phyloP scores from a whole-genome alignment of 64 coral and sea anemone genomes.

The Montipora sp. region DNA sequence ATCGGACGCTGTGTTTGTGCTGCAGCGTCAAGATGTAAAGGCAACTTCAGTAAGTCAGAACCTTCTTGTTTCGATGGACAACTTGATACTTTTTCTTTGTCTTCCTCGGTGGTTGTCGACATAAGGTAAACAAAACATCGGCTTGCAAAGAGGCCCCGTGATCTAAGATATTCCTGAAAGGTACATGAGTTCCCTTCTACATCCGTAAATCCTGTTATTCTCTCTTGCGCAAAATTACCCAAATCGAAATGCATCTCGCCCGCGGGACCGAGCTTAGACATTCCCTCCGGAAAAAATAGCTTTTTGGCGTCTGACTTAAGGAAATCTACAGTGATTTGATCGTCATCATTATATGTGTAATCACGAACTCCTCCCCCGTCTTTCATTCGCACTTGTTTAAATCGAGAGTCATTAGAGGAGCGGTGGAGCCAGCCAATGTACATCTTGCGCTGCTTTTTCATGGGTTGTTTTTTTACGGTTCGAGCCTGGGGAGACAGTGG shows the following conservation, averaged over 20 bases:
- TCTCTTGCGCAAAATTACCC: constrained; percentile 58
- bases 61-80: no score
- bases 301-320: constrained; percentile 34
- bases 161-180: constrained; percentile 30
- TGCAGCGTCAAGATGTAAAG: no score
- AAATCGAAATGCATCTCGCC: constrained; percentile 34
- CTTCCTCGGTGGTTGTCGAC: constrained; percentile 35
- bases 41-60: no score
- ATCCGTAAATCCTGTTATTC: constrained; percentile 20
- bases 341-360: neutral
- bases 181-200: constrained; percentile 5
- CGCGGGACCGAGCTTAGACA: neutral
- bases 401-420: constrained; percentile 15
- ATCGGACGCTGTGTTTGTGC: neutral
- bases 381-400: constrained; percentile 52
- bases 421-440: constrained; percentile 60
- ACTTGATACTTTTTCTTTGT: neutral
- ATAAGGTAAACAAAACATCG: constrained; percentile 26
- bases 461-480: neutral
- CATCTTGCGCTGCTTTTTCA: constrained; percentile 7
- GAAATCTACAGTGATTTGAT: constrained; percentile 26
- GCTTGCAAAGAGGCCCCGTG: constrained; percentile 11
- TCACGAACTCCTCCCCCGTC: constrained; percentile 47
- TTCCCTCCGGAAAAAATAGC: constrained; percentile 41
- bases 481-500: neutral